These are phyloP conservation scores for Subanguina moxae DNA, from an alignment of 1,140 invertebrate genomes.

Conservation along the genomic window DNA sequence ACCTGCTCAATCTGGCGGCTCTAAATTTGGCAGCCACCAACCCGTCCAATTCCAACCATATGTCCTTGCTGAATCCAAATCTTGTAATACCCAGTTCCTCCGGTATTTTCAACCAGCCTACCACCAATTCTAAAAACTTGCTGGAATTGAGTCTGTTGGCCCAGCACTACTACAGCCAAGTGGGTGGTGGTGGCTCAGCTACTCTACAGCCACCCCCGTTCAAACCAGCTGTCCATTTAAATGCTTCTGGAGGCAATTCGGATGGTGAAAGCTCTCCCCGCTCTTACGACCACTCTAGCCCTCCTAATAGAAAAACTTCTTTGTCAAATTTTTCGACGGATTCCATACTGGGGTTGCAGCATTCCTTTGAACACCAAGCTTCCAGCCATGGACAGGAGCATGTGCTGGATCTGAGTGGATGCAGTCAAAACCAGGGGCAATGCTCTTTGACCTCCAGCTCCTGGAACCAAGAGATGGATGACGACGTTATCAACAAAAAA, in stretches of 20 bases:
- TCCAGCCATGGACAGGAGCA: conserved; percentile 4
- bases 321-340: conserved; percentile 16
- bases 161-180: not conserved
- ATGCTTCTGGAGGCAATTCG: conserved; percentile 17
- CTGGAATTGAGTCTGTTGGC: not conserved
- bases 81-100: not conserved
- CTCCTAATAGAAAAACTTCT: conserved; percentile 13
- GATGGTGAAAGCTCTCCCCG: conserved; percentile 51
- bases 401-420: conserved; percentile 10
- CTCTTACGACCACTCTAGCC: conserved; percentile 59
- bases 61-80: not conserved
- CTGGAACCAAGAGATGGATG: not conserved
- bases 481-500: conserved; percentile 2
- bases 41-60: not conserved
- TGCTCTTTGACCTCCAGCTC: conserved; percentile 4
- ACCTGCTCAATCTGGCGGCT: not conserved
- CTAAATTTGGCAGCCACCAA: conserved; percentile 9
- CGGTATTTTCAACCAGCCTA: not conserved
- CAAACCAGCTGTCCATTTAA: not conserved
- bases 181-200: not conserved
- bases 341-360: conserved; percentile 8
- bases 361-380: not conserved
- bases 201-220: not conserved
- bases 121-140: not conserved
- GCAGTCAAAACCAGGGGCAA: not conserved